Conservation (phyloP, 1,140 invertebrate species). For the Meteorus sp. region DNA sequence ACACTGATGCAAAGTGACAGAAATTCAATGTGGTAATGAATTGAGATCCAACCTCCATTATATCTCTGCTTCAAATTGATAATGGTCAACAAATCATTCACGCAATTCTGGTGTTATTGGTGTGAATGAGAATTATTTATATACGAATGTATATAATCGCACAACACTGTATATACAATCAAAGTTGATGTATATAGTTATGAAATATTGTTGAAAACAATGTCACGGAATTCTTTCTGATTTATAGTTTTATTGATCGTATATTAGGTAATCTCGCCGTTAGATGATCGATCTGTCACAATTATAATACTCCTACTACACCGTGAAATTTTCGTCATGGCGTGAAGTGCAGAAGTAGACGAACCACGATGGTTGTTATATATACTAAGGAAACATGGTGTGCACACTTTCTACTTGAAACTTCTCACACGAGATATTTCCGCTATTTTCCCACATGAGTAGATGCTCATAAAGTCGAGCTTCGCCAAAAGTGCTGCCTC, state of each 20-base stretch:
- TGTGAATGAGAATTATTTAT: not conserved
- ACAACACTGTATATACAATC: conserved; percentile 1
- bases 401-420: conserved; percentile 28
- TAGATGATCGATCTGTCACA: conserved; percentile 47
- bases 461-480: not conserved
- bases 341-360: conserved; percentile 32
- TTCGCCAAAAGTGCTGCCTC: no score
- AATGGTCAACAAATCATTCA: not conserved
- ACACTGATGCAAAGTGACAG: no score
- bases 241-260: conserved; percentile 37
- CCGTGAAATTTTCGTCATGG: conserved; percentile 50
- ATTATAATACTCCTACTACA: conserved; percentile 46
- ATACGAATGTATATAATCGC: not conserved
- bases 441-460: not conserved
- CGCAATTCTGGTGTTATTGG: conserved; percentile 6
- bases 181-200: no score
- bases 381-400: conserved; percentile 37
- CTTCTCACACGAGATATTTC: not conserved
- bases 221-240: not conserved
- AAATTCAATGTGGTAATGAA: not conserved
- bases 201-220: no score
- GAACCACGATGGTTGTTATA: conserved; percentile 36
- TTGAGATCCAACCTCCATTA: conserved; percentile 14
- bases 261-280: conserved; percentile 48
- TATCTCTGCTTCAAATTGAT: not conserved